Percentiles rank a stretch among this genome's conserved stretches.
Conservation (phyloP, 1,140 invertebrate genomes). For the Drosophila kohkoa region DNA sequence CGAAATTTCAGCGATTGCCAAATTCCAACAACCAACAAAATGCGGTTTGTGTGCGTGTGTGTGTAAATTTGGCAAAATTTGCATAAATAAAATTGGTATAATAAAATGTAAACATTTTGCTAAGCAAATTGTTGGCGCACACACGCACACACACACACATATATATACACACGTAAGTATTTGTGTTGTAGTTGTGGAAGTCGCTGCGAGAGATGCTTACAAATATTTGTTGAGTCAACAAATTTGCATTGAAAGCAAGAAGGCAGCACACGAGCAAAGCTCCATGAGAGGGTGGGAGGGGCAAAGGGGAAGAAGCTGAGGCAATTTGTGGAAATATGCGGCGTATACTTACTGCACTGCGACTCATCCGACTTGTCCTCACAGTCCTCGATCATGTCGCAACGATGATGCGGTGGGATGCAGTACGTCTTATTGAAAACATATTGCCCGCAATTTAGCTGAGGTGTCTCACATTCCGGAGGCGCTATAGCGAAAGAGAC, state of each 20-base stretch:
- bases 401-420: conserved; percentile 94
- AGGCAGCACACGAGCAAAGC: conserved; percentile 1
- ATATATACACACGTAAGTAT: not conserved
- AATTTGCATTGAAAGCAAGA: conserved; percentile 67
- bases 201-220: conserved; percentile 22
- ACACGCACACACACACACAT: conserved; percentile 8
- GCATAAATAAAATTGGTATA: conserved; percentile 82
- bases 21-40: conserved; percentile 33
- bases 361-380: conserved; percentile 97
- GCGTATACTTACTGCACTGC: conserved; percentile 93
- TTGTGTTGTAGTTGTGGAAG: not conserved
- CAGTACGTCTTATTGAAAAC: conserved; percentile 97
- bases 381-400: conserved; percentile 97
- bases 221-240: conserved; percentile 75
- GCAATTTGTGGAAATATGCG: conserved; percentile 16
- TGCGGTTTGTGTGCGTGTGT: conserved; percentile 51
- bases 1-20: conserved; percentile 34
- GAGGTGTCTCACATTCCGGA: conserved; percentile 94
- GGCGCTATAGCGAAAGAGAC: conserved; percentile 87
- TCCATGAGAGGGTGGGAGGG: not conserved
- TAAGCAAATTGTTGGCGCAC: conserved; percentile 72
- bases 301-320: no score
- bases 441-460: conserved; percentile 95
- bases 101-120: conserved; percentile 82
- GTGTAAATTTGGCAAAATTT: conserved; percentile 68